Evolutionary conservation across 1,140 invertebrate species (phyloP).

Genomic region (Drosophila navojoa): DNA sequence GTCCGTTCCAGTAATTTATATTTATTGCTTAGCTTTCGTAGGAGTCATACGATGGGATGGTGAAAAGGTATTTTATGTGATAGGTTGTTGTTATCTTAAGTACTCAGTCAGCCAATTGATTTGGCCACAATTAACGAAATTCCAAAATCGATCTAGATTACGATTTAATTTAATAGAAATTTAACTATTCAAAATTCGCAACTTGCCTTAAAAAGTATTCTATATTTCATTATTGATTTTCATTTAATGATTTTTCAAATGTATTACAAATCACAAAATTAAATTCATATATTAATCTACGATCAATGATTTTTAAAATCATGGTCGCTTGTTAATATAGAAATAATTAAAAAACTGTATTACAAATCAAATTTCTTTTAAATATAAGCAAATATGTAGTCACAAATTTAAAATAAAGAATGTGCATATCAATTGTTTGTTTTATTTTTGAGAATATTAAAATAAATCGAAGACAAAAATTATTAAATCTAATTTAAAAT

Average conservation of each 20-base stretch:
- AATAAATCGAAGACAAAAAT: too few relatives aligned
- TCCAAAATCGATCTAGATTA: neutral
- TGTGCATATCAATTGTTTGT: neutral
- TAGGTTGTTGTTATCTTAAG: constrained; percentile 21
- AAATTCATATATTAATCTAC: too few relatives aligned
- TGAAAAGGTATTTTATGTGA: constrained; percentile 51
- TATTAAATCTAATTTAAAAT: too few relatives aligned
- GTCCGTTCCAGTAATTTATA: constrained; percentile 14
- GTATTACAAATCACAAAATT: too few relatives aligned
- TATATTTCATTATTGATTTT: neutral
- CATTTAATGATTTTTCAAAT: too few relatives aligned
- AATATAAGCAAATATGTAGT: too few relatives aligned
- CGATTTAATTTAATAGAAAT: too few relatives aligned
- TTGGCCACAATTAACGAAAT: neutral
- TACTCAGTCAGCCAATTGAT: constrained; percentile 10
- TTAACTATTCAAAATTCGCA: neutral
- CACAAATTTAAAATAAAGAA: too few relatives aligned
- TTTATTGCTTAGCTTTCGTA: constrained; percentile 56
- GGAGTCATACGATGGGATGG: constrained; percentile 40
- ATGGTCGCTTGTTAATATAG: too few relatives aligned
- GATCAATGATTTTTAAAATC: too few relatives aligned
- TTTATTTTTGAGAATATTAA: neutral
- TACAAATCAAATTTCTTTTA: too few relatives aligned
- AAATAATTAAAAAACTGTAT: too few relatives aligned
- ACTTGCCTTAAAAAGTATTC: constrained; percentile 23